Conservation (phyloP, 2,888 invertebrate genomes). For the Lasioglossum leucozonium region DNA sequence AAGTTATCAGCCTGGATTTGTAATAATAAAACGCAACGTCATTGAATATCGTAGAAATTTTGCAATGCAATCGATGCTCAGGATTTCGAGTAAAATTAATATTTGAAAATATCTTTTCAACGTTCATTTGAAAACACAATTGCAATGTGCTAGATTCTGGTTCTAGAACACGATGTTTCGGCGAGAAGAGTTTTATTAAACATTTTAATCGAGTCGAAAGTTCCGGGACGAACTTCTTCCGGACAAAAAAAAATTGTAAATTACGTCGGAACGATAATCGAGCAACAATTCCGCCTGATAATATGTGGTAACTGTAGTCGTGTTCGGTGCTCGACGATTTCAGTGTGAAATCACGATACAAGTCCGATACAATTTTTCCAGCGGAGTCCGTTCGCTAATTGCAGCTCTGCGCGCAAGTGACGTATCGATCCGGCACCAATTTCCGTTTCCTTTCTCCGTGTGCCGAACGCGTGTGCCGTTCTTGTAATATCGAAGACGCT, state of each 20-base stretch:
- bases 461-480: constrained; percentile 31
- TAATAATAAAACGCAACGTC: too few species aligned
- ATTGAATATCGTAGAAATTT: too few species aligned
- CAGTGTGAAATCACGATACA: not conserved
- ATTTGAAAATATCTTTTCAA: too few species aligned
- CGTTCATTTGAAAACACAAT: too few species aligned
- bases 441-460: constrained; percentile 50
- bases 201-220: not conserved
- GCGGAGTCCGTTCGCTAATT: constrained; percentile 21
- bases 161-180: not conserved
- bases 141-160: not conserved
- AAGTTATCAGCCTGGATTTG: too few species aligned
- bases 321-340: not conserved
- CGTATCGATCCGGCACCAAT: constrained; percentile 56
- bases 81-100: too few species aligned
- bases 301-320: too few species aligned
- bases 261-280: too few species aligned
- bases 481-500: constrained; percentile 60
- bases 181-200: not conserved
- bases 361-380: not conserved
- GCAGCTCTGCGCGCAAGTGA: constrained; percentile 6
- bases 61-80: too few species aligned
- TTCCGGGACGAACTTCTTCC: not conserved
- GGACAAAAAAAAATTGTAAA: not conserved
- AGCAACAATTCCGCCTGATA: too few species aligned